phyloP scores from a whole-genome alignment of 2,888 invertebrate species.

The Diabrotica balteata region DNA sequence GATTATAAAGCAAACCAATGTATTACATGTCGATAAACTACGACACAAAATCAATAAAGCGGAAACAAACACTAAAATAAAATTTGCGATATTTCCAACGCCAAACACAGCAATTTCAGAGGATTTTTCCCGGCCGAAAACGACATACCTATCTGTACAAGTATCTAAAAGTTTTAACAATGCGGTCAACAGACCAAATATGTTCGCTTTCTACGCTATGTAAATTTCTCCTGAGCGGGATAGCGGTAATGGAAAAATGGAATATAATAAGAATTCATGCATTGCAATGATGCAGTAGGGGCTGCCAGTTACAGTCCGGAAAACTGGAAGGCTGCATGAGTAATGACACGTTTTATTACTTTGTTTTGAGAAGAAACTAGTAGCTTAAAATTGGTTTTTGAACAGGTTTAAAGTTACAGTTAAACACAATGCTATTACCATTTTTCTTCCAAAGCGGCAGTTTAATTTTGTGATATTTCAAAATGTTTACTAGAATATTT shows the following conservation, averaged over 20 bases:
- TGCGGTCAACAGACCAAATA: constrained; percentile 3
- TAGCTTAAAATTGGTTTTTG: constrained; percentile 5
- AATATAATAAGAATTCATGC: constrained; percentile 24
- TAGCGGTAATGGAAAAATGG: constrained; percentile 25
- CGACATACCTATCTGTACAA: neutral
- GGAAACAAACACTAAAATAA: too few species aligned
- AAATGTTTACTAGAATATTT: too few species aligned
- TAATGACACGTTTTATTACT: constrained; percentile 3
- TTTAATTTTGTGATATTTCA: too few species aligned
- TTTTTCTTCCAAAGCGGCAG: too few species aligned
- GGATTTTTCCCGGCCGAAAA: too few species aligned
- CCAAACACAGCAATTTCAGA: too few species aligned
- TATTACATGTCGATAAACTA: too few species aligned
- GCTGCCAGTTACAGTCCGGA: constrained; percentile 2
- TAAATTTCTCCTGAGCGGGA: constrained; percentile 18
- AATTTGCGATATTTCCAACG: too few species aligned
- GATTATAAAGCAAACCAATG: too few species aligned
- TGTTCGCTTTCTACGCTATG: constrained; percentile 7
- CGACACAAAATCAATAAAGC: too few species aligned
- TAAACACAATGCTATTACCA: too few species aligned
- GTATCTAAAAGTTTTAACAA: constrained; percentile 13
- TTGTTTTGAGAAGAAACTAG: constrained; percentile 8
- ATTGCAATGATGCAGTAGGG: constrained; percentile 14
- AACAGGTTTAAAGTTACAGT: too few species aligned
- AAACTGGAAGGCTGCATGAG: neutral